A percentile compares a stretch with the other conserved stretches of the same genome.
Evolutionary conservation across 2,113 vertebrate genomes (phyloP).

Genomic region (Gambusia affinis): DNA sequence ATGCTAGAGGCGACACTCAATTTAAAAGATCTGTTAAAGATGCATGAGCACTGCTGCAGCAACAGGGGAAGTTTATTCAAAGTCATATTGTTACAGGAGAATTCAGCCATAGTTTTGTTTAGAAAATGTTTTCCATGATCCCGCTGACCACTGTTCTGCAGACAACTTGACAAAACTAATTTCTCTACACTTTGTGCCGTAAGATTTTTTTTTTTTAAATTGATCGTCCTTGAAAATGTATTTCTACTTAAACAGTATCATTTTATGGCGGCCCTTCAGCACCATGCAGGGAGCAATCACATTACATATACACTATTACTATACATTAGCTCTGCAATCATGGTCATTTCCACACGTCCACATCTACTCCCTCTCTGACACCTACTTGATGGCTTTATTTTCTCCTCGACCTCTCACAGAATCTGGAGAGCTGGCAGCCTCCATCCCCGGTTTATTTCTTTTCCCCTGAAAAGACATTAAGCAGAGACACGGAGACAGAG

Average conservation of each 20-base stretch:
- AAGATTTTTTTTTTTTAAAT: slow-evolving; percentile 1
- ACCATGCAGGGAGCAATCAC: not conserved
- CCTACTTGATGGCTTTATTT: slow-evolving; percentile 99
- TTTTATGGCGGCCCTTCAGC: slow-evolving; percentile 22
- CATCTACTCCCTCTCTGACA: slow-evolving; percentile 67
- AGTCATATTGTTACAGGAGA: not conserved
- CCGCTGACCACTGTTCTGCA: not conserved
- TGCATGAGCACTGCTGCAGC: too few species aligned
- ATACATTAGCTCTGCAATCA: slow-evolving; percentile 41
- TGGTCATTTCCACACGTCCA: slow-evolving; percentile 54
- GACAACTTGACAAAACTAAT: not conserved
- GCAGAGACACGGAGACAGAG: slow-evolving; percentile 42
- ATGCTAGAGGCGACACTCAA: not conserved
- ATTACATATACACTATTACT: slow-evolving; percentile 1
- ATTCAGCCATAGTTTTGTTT: not conserved
- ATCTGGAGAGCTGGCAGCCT: slow-evolving; percentile 92
- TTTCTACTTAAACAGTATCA: slow-evolving; percentile 1
- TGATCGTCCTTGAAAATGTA: slow-evolving; percentile 6
- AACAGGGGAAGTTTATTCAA: not conserved
- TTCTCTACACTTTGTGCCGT: not conserved
- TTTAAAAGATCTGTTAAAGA: too few species aligned
- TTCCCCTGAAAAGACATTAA: slow-evolving; percentile 84
- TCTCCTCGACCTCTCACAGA: slow-evolving; percentile 93
- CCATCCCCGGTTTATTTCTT: slow-evolving; percentile 94
- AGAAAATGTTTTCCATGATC: not conserved